Evolutionary conservation across 2,888 invertebrate genomes (phyloP), one percentile per base, ranked within the genome.

Genomic region (Bimastos eiseni): DNA sequence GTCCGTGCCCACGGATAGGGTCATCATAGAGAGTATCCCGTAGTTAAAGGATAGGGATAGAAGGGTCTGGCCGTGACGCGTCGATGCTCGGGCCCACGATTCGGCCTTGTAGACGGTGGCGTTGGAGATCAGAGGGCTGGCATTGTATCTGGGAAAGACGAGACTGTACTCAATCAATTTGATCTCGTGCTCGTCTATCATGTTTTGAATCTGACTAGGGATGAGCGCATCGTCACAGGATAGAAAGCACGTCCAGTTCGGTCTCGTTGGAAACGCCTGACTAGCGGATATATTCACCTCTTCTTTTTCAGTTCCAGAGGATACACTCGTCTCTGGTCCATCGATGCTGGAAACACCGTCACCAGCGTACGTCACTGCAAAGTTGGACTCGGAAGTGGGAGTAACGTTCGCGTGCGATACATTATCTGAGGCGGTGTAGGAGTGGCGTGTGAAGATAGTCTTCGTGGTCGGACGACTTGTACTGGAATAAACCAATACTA

Each of bases 1-100:
- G n/a, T 84, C 89, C 11, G 94, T 94, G 3, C 95, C 94, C 21
- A 94, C 94, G 24, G 93, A 93, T 49, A 95, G 92, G 34, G 94
- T 94, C 91, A 93, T 93, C 92, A 95, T 92, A 8, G 94, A 94
- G 30, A 94, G 91, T 5, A 94, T 93, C 55, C 94, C 94, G 91
- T 94, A 94, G 92, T 95, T 94, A 91, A 95, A 95, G 8, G 94
- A 94, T 89, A 95, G 91, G 89, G 94, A 94, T n/a, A 95, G 93
- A 49, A 95, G 91, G 1, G 94, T 94, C 83, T 94, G 93, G 0
- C 95, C 95, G 90, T 95, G 94, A 36, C 93, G 93, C 17, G 93
- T 93, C 15, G 93, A 91, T 0, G 93, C 94, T 38, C 94, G 89
- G 34, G 91, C 89, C 93, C 93, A 93, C 83, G 37, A 90, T 36